These are phyloP conservation scores for Melospiza melodia DNA, from an alignment of 2,113 vertebrate species.

Conservation along the genomic window DNA sequence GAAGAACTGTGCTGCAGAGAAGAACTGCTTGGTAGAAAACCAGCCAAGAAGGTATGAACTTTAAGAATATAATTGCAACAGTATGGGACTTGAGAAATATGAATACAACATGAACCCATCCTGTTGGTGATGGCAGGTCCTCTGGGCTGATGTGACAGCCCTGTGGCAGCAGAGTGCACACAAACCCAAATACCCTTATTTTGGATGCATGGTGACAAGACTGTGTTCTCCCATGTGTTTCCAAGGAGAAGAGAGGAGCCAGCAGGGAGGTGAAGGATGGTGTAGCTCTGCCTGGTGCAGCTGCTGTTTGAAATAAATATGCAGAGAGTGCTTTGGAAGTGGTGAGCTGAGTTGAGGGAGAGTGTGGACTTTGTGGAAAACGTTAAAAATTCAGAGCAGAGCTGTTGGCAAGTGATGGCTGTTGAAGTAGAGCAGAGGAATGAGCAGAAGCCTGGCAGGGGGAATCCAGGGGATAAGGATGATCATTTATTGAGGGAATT, in stretches of 20 bases:
- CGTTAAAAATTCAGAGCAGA: background rate
- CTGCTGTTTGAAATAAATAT: background rate
- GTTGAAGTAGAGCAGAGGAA: background rate
- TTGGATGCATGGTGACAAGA: background rate
- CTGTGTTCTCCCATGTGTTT: background rate
- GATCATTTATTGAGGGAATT: background rate
- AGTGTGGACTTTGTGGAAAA: background rate
- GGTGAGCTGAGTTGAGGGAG: background rate
- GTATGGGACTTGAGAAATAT: too few relatives aligned
- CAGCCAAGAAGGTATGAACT: too few relatives aligned
- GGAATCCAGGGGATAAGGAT: background rate
- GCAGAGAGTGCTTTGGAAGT: background rate
- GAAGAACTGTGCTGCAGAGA: too few relatives aligned
- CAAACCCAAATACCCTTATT: background rate
- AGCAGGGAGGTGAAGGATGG: background rate
- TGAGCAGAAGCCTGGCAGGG: background rate
- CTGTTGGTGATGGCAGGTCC: background rate
- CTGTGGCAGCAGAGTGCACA: background rate
- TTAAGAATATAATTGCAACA: too few relatives aligned
- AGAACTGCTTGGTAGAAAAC: too few relatives aligned
- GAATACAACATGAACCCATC: background rate
- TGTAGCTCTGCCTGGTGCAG: background rate
- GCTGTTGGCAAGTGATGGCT: background rate
- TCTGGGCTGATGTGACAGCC: background rate
- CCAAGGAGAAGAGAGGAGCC: background rate